Base-by-base conservation (phyloP, 2,888 invertebrate genomes). In the Synanthedon vespiformis region DNA sequence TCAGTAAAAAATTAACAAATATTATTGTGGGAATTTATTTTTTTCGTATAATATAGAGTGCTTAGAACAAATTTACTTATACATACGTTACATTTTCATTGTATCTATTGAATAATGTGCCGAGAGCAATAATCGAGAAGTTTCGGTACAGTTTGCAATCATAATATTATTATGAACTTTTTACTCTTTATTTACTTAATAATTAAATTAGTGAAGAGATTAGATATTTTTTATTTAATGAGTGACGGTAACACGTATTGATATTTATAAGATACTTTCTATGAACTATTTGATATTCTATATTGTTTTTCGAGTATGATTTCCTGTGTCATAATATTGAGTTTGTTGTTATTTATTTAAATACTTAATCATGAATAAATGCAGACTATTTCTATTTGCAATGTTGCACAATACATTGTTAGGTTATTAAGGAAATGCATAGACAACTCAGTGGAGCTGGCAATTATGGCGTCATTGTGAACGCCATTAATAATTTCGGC, bases 151-250 rank as follows among this genome's bases (percentile, higher is more conserved):
- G 68, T 80, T 77, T 77, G 78, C 82, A 77, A 78, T 80, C 34
- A 70, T 77, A 18, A 18, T 18, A 3, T n/a, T n/a, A 72, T 76
- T 70, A 78, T 77, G 70, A 80, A 80, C 72, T 34, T 34, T 34
- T 34, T 34, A 34, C 34, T 74, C 68, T 64, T 74, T 81, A 80
- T 79, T 80, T 84, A 82, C 81, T 79, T 83, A 77, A 78, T 76
- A 67, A 34, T 34, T 34, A 34, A 34, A 34, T 72, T 79, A 81
- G 79, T 68, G 68, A 77, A 79, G 84, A 84, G 82, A 86, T 84
- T 84, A 82, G 81, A 83, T 83, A 80, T 84, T 82, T 22, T 79
- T 80, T 84, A 82, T 84, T 83, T 79, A 79, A 80, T 76, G 82
- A 81, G 80, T 82, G 83, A 81, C 77, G 82, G 79, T 79, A 81